Percentiles rank a stretch among this genome's conserved stretches.
These are phyloP conservation scores for Pasiphila rectangulata DNA, from an alignment of 2,888 invertebrate species.

Conservation along the genomic window DNA sequence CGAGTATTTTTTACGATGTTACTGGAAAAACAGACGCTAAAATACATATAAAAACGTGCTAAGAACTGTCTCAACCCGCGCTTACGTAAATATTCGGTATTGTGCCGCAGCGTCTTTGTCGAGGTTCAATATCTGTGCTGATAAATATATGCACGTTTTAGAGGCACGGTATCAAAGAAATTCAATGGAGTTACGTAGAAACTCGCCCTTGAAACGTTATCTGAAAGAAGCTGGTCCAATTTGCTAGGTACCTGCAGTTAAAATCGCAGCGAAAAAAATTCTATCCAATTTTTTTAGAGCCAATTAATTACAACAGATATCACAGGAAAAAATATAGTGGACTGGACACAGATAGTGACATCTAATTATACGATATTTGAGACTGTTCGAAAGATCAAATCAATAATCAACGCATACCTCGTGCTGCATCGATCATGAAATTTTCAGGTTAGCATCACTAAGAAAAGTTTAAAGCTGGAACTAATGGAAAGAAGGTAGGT, in stretches of 20 bases:
- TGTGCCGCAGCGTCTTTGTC: no score
- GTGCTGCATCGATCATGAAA: no score
- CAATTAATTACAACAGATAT: conserved; percentile 32
- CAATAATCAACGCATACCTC: no score
- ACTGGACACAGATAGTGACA: conserved; percentile 44
- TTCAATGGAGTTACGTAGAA: conserved; percentile 18
- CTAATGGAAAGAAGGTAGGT: background rate
- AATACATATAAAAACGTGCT: no score
- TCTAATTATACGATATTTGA: conserved; percentile 7
- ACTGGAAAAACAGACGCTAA: no score
- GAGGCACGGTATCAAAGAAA: conserved; percentile 14
- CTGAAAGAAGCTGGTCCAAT: conserved; percentile 25
- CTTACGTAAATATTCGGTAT: no score
- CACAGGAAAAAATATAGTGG: conserved; percentile 37
- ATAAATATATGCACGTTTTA: conserved; percentile 3
- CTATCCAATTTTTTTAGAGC: conserved; percentile 31
- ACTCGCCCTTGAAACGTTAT: conserved; percentile 30
- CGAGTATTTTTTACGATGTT: no score
- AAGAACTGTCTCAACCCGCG: no score
- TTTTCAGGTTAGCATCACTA: background rate
- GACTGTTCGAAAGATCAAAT: no score
- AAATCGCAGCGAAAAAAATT: conserved; percentile 17
- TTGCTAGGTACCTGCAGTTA: conserved; percentile 27
- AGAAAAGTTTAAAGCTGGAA: no score
- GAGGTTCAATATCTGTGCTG: conserved; percentile 4